A percentile compares a stretch with the other conserved stretches of the same genome.
Evolutionary conservation across 2,113 vertebrate genomes (phyloP).

Genomic region (Xiphophorus hellerii): DNA sequence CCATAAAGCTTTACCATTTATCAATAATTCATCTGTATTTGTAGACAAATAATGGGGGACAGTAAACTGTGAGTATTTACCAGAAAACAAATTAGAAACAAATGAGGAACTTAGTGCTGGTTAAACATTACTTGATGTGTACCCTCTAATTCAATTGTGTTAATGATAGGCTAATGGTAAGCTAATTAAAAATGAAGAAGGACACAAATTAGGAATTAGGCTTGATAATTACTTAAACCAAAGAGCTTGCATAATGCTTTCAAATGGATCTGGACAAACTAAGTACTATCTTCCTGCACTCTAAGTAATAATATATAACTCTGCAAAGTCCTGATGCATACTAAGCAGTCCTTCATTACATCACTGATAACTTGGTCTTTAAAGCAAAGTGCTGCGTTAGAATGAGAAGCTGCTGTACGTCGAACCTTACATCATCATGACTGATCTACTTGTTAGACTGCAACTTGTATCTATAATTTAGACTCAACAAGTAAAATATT

Average conservation of each 20-base stretch:
- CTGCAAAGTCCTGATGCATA: neutral
- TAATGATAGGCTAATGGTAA: slow-evolving; percentile 5
- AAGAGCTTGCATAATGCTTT: neutral
- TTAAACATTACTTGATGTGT: neutral
- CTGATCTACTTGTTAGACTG: neutral
- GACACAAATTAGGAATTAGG: slow-evolving; percentile 3
- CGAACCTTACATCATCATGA: neutral
- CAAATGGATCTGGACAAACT: neutral
- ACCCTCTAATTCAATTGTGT: slow-evolving; percentile 3
- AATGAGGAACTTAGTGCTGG: slow-evolving; percentile 1
- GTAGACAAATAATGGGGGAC: neutral
- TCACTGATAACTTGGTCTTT: neutral
- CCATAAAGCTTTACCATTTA: neutral
- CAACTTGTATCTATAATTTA: neutral
- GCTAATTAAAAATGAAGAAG: neutral
- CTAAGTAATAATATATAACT: neutral
- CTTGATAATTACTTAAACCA: slow-evolving; percentile 2
- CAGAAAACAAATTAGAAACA: slow-evolving; percentile 1
- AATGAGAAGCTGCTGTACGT: neutral
- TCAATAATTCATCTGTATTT: neutral
- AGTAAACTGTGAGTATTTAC: neutral
- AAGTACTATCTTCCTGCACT: neutral
- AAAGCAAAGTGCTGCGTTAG: neutral
- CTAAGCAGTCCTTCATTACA: slow-evolving; percentile 1
- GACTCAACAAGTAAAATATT: neutral